Evolutionary conservation across 1,140 invertebrate genomes (phyloP).

Genomic region (Neodiprion lecontei): DNA sequence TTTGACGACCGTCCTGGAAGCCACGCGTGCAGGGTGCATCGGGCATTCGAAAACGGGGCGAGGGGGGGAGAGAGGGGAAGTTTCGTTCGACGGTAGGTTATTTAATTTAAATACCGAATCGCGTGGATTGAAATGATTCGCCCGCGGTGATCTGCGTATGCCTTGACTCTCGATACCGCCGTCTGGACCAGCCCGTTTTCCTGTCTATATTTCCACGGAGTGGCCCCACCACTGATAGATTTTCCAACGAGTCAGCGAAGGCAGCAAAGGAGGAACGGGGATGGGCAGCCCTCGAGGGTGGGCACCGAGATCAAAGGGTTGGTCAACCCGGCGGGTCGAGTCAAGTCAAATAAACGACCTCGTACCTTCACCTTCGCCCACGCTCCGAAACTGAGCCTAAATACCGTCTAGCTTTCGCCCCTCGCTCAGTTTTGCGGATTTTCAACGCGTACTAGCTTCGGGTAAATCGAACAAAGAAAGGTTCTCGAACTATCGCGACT

Average conservation of each 20-base stretch:
- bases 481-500: too few relatives aligned
- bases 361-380: conserved; percentile 46
- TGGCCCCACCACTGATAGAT: conserved; percentile 47
- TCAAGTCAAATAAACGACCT: conserved; percentile 61
- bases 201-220: conserved; percentile 11
- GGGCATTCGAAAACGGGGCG: not conserved
- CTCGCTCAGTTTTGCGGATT: too few relatives aligned
- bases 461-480: too few relatives aligned
- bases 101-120: too few relatives aligned
- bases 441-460: too few relatives aligned
- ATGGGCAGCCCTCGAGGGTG: conserved; percentile 24
- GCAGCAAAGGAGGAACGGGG: conserved; percentile 12
- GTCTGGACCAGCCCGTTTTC: not conserved
- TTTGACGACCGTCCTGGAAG: too few relatives aligned
- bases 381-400: conserved; percentile 52
- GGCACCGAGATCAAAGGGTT: conserved; percentile 59
- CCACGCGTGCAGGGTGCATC: too few relatives aligned
- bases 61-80: not conserved
- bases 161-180: not conserved
- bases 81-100: too few relatives aligned
- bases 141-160: not conserved
- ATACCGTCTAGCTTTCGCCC: conserved; percentile 34
- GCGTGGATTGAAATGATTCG: not conserved
- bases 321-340: conserved; percentile 48
- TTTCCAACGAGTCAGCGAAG: conserved; percentile 36